Percentiles rank a stretch among this genome's conserved stretches.
Conservation (phyloP, 1,140 invertebrate species). For the Drosophila insularis region DNA sequence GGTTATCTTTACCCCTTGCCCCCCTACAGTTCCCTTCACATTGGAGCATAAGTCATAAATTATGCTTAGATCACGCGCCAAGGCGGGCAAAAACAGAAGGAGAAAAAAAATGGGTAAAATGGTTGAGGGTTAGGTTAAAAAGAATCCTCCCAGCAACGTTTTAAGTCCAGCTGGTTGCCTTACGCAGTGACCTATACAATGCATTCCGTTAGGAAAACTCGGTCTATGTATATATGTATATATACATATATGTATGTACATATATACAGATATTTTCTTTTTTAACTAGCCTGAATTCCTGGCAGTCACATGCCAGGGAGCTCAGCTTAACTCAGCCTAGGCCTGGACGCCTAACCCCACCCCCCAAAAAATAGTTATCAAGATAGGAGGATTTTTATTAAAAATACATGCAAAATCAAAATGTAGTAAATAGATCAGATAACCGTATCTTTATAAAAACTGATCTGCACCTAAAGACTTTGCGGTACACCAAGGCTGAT, state of each 20-base stretch:
- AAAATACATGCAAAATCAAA: too few species aligned
- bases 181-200: constrained; percentile 61
- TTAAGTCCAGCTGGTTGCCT: constrained; percentile 19
- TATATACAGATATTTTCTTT: constrained; percentile 35
- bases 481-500: too few species aligned
- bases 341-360: too few species aligned
- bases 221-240: constrained; percentile 12
- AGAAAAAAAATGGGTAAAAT: neutral
- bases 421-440: too few species aligned
- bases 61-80: constrained; percentile 60
- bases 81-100: constrained; percentile 38
- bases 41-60: constrained; percentile 44
- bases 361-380: too few species aligned
- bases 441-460: too few species aligned
- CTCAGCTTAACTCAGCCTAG: neutral
- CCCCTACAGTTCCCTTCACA: neutral
- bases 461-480: too few species aligned
- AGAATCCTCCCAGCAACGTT: constrained; percentile 9
- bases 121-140: neutral
- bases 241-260: constrained; percentile 30
- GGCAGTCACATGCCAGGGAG: constrained; percentile 49
- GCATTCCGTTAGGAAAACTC: constrained; percentile 51
- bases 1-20: neutral
- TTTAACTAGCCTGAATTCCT: constrained; percentile 65
- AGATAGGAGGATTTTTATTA: too few species aligned